Evolutionary conservation across 2,888 invertebrate species (phyloP).

Genomic region (Sussaba pulchella): DNA sequence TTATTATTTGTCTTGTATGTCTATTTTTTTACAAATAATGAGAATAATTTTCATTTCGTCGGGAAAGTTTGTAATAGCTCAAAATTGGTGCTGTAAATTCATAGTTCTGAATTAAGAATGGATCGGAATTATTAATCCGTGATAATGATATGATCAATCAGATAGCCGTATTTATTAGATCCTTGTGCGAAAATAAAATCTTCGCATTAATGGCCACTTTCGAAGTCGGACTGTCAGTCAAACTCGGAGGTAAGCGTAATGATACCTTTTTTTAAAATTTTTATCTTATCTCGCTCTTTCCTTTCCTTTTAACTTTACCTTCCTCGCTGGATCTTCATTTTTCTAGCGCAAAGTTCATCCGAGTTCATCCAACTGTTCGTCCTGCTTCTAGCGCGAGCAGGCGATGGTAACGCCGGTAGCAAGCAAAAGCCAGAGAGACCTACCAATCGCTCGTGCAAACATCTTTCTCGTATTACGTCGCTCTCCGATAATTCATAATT

Average conservation of each 20-base stretch:
- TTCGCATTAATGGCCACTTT: slow-evolving; percentile 19
- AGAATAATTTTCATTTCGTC: too few relatives aligned
- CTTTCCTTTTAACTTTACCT: slow-evolving; percentile 23
- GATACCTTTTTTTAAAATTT: slow-evolving; percentile 20
- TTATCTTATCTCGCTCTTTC: slow-evolving; percentile 1
- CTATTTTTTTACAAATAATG: too few relatives aligned
- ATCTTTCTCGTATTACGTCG: slow-evolving; percentile 4
- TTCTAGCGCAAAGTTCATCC: slow-evolving; percentile 57
- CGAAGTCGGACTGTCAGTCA: slow-evolving; percentile 42
- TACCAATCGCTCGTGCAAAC: slow-evolving; percentile 17
- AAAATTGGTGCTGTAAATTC: too few relatives aligned
- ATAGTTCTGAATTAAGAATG: background rate
- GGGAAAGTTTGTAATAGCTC: too few relatives aligned
- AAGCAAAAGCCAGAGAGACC: background rate
- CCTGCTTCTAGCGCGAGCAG: slow-evolving; percentile 21
- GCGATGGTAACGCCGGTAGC: slow-evolving; percentile 8
- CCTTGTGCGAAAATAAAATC: slow-evolving; percentile 8
- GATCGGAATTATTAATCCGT: background rate
- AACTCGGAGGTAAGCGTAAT: slow-evolving; percentile 27
- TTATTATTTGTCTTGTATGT: too few relatives aligned
- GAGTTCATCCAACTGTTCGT: slow-evolving; percentile 63
- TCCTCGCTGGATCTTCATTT: slow-evolving; percentile 48
- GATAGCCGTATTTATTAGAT: background rate
- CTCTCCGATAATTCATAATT: background rate
- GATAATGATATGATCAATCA: background rate